These are phyloP conservation scores for Lasius fuliginosus DNA, from an alignment of 2,888 invertebrate species.

Conservation along the genomic window DNA sequence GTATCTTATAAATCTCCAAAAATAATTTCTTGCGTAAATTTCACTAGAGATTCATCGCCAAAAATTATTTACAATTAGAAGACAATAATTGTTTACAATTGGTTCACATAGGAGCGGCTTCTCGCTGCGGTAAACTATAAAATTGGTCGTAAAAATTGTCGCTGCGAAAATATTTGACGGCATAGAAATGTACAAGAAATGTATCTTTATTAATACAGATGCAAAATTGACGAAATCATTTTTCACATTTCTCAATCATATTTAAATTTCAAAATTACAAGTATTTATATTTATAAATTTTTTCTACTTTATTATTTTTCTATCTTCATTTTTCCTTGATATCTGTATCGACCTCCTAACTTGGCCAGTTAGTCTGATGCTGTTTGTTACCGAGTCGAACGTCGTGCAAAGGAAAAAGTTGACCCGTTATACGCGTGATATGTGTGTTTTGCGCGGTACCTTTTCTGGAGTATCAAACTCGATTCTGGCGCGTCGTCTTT, in stretches of 20 bases:
- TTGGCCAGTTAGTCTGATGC: neutral
- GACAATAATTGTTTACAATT: neutral
- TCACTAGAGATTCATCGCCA: neutral
- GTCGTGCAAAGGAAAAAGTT: conserved; percentile 28
- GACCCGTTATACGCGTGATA: conserved; percentile 41
- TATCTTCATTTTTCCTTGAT: neutral
- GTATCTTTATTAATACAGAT: neutral
- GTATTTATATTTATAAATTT: neutral
- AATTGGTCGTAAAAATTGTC: neutral
- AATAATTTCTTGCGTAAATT: neutral
- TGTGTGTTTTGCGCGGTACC: conserved; percentile 44
- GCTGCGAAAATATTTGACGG: neutral
- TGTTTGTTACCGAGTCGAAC: conserved; percentile 13
- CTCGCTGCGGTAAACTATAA: conserved; percentile 5
- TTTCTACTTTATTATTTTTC: neutral
- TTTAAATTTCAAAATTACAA: neutral
- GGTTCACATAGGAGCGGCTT: neutral
- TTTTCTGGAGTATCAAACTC: conserved; percentile 43
- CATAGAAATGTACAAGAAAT: neutral
- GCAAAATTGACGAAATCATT: neutral
- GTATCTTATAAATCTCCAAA: neutral
- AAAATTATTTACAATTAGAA: conserved; percentile 2
- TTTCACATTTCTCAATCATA: neutral
- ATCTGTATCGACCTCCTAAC: neutral
- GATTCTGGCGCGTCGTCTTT: conserved; percentile 36